Evolutionary conservation across 2,888 invertebrate species (phyloP).

Genomic region (Eretmocerus hayati): DNA sequence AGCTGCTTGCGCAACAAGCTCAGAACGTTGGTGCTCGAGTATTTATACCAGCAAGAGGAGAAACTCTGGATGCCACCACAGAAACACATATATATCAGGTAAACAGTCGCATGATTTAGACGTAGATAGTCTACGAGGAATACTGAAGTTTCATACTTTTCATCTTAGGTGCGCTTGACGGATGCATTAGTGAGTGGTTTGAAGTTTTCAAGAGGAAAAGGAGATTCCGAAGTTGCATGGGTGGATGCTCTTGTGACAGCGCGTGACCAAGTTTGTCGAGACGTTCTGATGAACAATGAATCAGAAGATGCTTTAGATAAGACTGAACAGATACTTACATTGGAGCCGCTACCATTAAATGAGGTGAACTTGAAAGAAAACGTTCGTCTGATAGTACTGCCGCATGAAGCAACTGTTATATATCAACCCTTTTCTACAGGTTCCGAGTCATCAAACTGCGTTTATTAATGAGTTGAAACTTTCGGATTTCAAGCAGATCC

Average conservation of each 20-base stretch:
- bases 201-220: slow-evolving; percentile 74
- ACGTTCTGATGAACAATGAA: slow-evolving; percentile 55
- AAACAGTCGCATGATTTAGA: neutral
- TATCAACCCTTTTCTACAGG: slow-evolving; percentile 36
- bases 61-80: slow-evolving; percentile 90
- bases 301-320: slow-evolving; percentile 46
- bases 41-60: slow-evolving; percentile 76
- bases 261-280: slow-evolving; percentile 47
- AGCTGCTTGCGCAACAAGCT: slow-evolving; percentile 63
- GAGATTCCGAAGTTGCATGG: slow-evolving; percentile 95
- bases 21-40: slow-evolving; percentile 64
- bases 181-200: slow-evolving; percentile 85
- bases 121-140: neutral
- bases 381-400: neutral
- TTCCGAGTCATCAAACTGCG: slow-evolving; percentile 70
- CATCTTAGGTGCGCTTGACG: slow-evolving; percentile 72
- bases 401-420: too few species aligned
- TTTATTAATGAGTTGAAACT: slow-evolving; percentile 91
- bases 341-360: slow-evolving; percentile 57
- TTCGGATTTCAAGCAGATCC: slow-evolving; percentile 80
- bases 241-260: slow-evolving; percentile 71
- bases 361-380: too few species aligned
- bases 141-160: neutral
- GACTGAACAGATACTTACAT: slow-evolving; percentile 55
- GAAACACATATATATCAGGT: slow-evolving; percentile 98